Conservation (phyloP, 2,797 vertebrate genomes). For the Chrosomus eos region DNA sequence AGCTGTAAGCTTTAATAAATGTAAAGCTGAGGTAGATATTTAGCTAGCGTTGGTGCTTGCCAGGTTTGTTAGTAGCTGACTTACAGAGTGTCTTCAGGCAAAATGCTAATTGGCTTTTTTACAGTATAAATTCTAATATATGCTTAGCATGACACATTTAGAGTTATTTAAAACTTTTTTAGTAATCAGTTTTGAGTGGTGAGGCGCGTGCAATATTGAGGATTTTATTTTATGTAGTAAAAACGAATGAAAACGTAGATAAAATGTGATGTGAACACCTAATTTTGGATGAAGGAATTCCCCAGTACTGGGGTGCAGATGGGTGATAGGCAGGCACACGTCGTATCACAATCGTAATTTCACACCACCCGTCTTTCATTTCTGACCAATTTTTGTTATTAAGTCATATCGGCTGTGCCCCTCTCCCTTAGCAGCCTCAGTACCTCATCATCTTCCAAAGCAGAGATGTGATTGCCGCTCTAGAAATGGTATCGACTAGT, state of each 20-base stretch:
- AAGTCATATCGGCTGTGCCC: slow-evolving; percentile 21
- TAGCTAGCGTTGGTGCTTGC: neutral
- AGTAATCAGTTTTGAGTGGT: slow-evolving; percentile 4
- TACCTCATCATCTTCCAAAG: slow-evolving; percentile 29
- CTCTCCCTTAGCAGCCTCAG: slow-evolving; percentile 20
- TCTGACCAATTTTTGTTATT: slow-evolving; percentile 38
- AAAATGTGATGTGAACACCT: neutral
- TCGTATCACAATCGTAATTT: slow-evolving; percentile 17
- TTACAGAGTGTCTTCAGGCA: neutral
- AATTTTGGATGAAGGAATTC: slow-evolving; percentile 13
- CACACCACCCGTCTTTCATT: slow-evolving; percentile 24
- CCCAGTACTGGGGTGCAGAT: neutral
- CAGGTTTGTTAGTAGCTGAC: neutral
- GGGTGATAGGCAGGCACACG: neutral
- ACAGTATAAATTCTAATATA: neutral
- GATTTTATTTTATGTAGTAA: neutral
- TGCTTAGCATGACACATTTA: slow-evolving; percentile 11
- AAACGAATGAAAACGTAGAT: neutral
- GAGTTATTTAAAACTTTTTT: neutral
- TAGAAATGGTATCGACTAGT: slow-evolving; percentile 28
- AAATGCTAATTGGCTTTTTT: slow-evolving; percentile 7
- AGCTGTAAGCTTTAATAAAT: slow-evolving; percentile 32
- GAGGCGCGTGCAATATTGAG: neutral
- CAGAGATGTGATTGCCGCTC: slow-evolving; percentile 39
- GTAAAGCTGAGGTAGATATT: slow-evolving; percentile 9